phyloP scores from a whole-genome alignment of 2,113 vertebrate genomes.

The Aegithalos caudatus region DNA sequence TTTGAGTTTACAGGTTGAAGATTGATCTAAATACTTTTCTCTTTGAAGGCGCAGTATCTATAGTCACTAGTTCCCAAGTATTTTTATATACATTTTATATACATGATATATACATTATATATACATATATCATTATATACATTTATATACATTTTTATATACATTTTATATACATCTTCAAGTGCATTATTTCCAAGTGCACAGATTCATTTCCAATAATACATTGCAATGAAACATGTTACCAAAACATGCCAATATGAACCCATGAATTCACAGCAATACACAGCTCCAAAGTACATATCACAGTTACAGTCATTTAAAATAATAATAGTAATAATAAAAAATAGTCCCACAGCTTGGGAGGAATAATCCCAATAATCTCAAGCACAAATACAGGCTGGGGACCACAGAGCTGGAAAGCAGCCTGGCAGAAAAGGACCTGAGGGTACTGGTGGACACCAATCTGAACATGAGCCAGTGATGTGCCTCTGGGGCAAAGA shows the following conservation, averaged over 20 bases:
- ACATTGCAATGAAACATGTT: background rate
- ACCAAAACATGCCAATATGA: background rate
- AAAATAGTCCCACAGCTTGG: too few relatives aligned
- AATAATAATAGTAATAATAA: too few relatives aligned
- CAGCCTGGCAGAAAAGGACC: background rate
- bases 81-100: background rate
- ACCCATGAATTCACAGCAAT: background rate
- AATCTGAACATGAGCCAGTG: background rate
- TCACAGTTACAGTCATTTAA: background rate
- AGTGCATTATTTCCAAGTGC: background rate
- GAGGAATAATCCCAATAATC: background rate
- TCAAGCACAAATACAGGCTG: background rate
- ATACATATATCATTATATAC: too few relatives aligned
- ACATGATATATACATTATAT: too few relatives aligned
- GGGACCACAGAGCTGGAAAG: background rate
- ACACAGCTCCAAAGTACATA: background rate
- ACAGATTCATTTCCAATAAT: background rate
- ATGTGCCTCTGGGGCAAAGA: background rate
- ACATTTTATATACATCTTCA: background rate
- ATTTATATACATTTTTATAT: background rate
- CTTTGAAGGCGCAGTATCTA: background rate
- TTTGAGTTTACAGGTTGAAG: background rate
- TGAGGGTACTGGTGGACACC: background rate
- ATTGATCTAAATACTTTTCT: background rate
- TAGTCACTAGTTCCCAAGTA: background rate